Evolutionary conservation across 1,140 invertebrate genomes (phyloP).

Genomic region (Drosophila kepulauana): DNA sequence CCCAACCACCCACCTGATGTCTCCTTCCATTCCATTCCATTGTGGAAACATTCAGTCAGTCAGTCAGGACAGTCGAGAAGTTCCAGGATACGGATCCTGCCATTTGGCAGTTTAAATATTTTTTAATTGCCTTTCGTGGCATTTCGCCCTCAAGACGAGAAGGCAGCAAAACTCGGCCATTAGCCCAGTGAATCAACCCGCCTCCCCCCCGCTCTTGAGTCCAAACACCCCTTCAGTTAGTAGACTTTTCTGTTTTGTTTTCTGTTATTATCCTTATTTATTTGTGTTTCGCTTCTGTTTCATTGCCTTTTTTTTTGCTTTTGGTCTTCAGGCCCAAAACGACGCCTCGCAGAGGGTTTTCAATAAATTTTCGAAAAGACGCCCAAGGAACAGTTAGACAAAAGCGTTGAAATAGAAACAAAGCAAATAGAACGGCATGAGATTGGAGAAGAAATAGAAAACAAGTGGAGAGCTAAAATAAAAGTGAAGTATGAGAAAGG

Average conservation of each 20-base stretch:
- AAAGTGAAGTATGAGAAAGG: neutral
- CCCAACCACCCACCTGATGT: slow-evolving; percentile 6
- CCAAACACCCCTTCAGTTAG: slow-evolving; percentile 8
- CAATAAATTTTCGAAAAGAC: slow-evolving; percentile 50
- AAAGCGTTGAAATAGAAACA: slow-evolving; percentile 39
- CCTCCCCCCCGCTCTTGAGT: neutral
- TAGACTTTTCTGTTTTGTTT: slow-evolving; percentile 13
- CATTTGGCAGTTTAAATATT: slow-evolving; percentile 78
- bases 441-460: neutral
- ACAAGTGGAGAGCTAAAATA: neutral
- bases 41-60: slow-evolving; percentile 29
- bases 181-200: slow-evolving; percentile 20
- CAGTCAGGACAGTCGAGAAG: slow-evolving; percentile 8
- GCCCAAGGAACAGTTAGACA: slow-evolving; percentile 32
- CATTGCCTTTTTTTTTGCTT: slow-evolving; percentile 27
- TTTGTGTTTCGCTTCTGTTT: slow-evolving; percentile 69
- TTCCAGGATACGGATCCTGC: slow-evolving; percentile 12
- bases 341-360: slow-evolving; percentile 34
- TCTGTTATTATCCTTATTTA: slow-evolving; percentile 65
- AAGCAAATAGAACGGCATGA: neutral
- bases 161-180: slow-evolving; percentile 23
- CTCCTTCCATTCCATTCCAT: slow-evolving; percentile 35
- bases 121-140: slow-evolving; percentile 75
- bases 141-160: slow-evolving; percentile 28
- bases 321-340: neutral